These are phyloP conservation scores for Apomyelois bistriatella DNA, from an alignment of 2,888 invertebrate species.

Conservation along the genomic window DNA sequence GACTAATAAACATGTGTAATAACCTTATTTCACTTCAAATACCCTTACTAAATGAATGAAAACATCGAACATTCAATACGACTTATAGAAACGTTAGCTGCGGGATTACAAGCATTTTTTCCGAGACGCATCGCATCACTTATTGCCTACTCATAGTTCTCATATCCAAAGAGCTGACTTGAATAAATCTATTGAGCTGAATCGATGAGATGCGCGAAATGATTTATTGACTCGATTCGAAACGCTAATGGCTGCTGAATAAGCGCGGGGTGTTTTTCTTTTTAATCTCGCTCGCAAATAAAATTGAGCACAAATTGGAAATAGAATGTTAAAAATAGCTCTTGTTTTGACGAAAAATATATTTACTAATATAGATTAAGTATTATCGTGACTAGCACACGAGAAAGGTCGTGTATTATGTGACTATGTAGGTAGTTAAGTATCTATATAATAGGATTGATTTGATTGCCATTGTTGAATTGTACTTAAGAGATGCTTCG, in stretches of 20 bases:
- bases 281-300: conserved; percentile 13
- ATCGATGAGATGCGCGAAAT: conserved; percentile 66
- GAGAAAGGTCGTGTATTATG: too few relatives aligned
- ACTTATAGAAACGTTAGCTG: neutral
- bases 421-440: too few relatives aligned
- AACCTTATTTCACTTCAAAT: too few relatives aligned
- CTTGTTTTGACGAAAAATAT: too few relatives aligned
- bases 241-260: conserved; percentile 47
- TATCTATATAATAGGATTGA: too few relatives aligned
- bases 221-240: conserved; percentile 67
- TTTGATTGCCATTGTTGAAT: too few relatives aligned
- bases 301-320: conserved; percentile 3
- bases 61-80: too few relatives aligned
- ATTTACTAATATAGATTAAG: too few relatives aligned
- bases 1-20: too few relatives aligned
- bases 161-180: conserved; percentile 13
- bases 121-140: conserved; percentile 10
- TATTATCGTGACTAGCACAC: too few relatives aligned
- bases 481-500: too few relatives aligned
- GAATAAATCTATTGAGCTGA: conserved; percentile 59
- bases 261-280: conserved; percentile 23
- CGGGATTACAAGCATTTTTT: conserved; percentile 5
- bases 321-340: conserved; percentile 1
- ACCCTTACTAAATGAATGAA: too few relatives aligned
- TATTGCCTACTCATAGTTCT: conserved; percentile 40